Evolutionary conservation across 2,113 vertebrate genomes (phyloP).

Genomic region (Leucoraja erinaceus): DNA sequence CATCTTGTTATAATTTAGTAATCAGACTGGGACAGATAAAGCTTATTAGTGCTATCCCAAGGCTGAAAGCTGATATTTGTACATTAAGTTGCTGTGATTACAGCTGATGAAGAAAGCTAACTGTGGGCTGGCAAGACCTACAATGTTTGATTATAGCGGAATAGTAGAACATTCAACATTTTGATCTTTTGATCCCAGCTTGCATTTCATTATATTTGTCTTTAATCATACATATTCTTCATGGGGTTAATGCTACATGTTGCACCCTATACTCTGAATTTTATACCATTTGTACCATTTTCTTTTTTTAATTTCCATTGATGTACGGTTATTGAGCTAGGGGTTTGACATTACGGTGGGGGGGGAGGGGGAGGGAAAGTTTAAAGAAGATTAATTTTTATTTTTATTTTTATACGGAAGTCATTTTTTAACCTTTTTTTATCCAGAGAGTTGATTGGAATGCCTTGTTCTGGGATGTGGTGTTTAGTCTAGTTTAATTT

Average conservation of each 20-base stretch:
- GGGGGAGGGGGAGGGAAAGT: no score
- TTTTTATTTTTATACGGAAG: no score
- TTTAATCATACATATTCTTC: not conserved
- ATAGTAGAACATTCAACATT: not conserved
- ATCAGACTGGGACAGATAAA: not conserved
- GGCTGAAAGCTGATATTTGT: not conserved
- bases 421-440: no score
- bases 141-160: not conserved
- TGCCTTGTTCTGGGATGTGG: no score
- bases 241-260: not conserved
- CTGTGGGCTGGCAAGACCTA: no score
- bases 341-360: not conserved
- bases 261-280: no score
- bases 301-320: not conserved
- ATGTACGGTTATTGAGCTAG: not conserved
- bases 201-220: not conserved
- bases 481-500: no score
- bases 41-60: not conserved
- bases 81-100: not conserved
- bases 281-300: not conserved
- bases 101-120: not conserved
- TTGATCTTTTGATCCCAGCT: not conserved
- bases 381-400: no score
- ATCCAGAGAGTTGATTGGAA: no score
- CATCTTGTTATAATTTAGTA: constrained; percentile 7